Percentiles rank a stretch among this genome's conserved stretches.
Conservation (phyloP, 35 echinoderm and acorn worm genomes). For the Ophiothrix spiculata region DNA sequence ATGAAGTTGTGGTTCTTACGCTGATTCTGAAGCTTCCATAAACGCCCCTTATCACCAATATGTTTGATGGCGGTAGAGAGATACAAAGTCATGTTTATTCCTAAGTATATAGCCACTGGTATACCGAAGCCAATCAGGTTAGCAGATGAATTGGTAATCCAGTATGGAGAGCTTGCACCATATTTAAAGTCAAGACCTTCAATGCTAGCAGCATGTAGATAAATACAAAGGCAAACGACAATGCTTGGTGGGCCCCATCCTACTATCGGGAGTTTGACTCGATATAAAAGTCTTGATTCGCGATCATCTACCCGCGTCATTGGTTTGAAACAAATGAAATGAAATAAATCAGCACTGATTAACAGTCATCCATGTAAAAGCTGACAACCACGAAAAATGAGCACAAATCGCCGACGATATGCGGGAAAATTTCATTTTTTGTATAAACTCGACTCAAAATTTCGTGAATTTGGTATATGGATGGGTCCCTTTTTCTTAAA, state of each 20-base stretch:
- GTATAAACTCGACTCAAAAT: too few relatives aligned
- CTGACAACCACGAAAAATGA: slow-evolving; percentile 7
- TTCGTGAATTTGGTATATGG: too few relatives aligned
- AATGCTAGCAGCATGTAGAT: neutral
- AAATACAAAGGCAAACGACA: neutral
- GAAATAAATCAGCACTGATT: neutral
- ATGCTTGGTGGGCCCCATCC: neutral
- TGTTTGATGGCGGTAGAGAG: neutral
- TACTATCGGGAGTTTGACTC: neutral
- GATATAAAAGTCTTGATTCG: neutral
- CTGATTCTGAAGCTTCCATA: neutral
- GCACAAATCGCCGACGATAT: neutral
- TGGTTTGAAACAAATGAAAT: neutral
- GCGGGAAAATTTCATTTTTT: neutral
- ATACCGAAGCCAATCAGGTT: neutral
- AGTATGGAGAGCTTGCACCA: neutral
- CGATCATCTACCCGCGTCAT: neutral
- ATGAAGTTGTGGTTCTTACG: neutral
- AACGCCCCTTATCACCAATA: neutral
- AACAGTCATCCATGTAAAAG: neutral
- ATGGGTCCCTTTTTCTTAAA: too few relatives aligned
- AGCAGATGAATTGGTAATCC: neutral
- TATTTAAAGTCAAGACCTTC: neutral
- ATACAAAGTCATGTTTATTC: neutral
- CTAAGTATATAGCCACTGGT: neutral